These are phyloP conservation scores for Pelobates cultripes DNA, from an alignment of 2,797 vertebrate species.

Conservation along the genomic window DNA sequence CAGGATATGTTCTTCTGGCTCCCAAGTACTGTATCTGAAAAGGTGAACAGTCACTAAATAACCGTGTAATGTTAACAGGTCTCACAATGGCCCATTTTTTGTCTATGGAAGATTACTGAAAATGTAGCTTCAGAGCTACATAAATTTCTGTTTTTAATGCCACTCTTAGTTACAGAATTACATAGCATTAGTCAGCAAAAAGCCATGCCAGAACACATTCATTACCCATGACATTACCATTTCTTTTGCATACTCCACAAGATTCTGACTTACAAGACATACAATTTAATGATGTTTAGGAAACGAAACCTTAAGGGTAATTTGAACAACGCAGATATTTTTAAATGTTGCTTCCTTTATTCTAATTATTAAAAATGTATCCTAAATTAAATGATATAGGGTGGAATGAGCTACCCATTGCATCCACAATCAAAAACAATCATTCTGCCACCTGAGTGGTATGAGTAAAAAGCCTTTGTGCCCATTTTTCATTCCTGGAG, in stretches of 20 bases:
- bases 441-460: constrained; percentile 10
- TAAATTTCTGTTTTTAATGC: not conserved
- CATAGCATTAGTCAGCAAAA: not conserved
- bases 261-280: not conserved
- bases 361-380: not conserved
- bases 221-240: not conserved
- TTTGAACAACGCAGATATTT: not conserved
- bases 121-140: not conserved
- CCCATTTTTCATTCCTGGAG: constrained; percentile 7
- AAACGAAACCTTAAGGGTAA: not conserved
- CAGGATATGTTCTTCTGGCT: constrained; percentile 97
- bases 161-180: not conserved
- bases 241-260: not conserved
- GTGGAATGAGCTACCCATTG: not conserved
- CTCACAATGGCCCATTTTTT: not conserved
- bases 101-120: not conserved
- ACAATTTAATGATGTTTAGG: not conserved
- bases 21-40: constrained; percentile 96
- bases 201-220: not conserved
- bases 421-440: constrained; percentile 4
- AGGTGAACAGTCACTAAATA: not conserved
- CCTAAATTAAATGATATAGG: not conserved
- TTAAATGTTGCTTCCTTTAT: not conserved
- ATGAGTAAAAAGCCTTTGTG: not conserved
- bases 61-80: not conserved